A percentile compares a stretch with the other conserved stretches of the same genome.
Conservation (phyloP, 2,888 invertebrate species). For the Leptinotarsa juncta region DNA sequence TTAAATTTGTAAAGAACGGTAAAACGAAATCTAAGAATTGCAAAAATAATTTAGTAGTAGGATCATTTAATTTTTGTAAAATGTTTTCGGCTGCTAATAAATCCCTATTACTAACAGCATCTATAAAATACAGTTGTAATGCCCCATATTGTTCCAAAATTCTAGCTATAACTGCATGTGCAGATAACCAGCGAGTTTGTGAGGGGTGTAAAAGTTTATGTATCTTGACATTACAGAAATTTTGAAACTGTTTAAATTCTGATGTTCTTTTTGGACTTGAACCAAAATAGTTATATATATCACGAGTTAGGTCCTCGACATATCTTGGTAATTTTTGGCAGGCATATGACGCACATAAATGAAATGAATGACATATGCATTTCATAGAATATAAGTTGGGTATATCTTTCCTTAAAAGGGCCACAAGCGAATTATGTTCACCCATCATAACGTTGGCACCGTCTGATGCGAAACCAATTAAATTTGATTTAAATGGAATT, state of each 20-base stretch:
- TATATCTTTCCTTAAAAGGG: conserved; percentile 31
- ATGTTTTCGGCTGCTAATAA: conserved; percentile 12
- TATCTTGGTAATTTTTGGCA: conserved; percentile 48
- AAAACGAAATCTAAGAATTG: conserved; percentile 15
- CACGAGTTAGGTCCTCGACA: conserved; percentile 49
- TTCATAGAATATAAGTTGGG: conserved; percentile 42
- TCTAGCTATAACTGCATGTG: conserved; percentile 8
- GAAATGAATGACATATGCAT: conserved; percentile 54
- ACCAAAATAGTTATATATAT: conserved; percentile 50
- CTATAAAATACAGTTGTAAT: conserved; percentile 21
- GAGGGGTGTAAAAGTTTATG: conserved; percentile 39
- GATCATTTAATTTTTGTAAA: background rate
- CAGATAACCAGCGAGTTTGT: conserved; percentile 22
- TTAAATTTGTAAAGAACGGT: conserved; percentile 22
- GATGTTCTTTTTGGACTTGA: conserved; percentile 47
- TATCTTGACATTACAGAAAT: conserved; percentile 38
- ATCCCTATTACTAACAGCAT: conserved; percentile 7
- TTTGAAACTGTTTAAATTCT: conserved; percentile 41
- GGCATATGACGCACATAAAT: conserved; percentile 51
- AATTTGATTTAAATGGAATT: conserved; percentile 41
- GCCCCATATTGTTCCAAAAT: conserved; percentile 16
- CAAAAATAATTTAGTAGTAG: conserved; percentile 5
- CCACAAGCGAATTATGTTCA: conserved; percentile 37
- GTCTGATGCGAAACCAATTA: conserved; percentile 47
- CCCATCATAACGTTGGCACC: conserved; percentile 41